These are phyloP conservation scores for Mesocentrotus franciscanus DNA, from an alignment of 53 echinoderm and acorn worm species.

Conservation along the genomic window DNA sequence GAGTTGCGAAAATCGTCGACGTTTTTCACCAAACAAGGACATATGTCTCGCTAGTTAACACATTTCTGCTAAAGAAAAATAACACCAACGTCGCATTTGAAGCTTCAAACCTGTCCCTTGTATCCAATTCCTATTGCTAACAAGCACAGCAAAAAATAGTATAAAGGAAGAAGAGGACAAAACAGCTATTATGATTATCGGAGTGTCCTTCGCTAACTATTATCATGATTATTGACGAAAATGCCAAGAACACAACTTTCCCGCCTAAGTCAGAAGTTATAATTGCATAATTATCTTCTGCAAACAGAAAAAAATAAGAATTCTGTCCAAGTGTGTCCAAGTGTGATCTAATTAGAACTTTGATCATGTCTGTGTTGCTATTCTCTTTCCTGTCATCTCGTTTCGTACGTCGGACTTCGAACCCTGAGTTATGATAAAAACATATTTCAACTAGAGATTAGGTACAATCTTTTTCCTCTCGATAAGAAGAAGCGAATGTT, in stretches of 20 bases:
- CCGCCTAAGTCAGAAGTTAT: conserved; percentile 26
- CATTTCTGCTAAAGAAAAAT: conserved; percentile 56
- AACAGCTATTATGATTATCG: neutral
- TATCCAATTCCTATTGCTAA: conserved; percentile 5
- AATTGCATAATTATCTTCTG: conserved; percentile 25
- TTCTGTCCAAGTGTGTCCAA: conserved; percentile 19
- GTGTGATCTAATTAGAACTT: conserved; percentile 69
- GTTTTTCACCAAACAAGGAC: conserved; percentile 66
- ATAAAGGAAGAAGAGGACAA: neutral
- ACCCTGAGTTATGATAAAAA: conserved; percentile 50
- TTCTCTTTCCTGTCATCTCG: neutral
- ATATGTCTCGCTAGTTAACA: conserved; percentile 70
- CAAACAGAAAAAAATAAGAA: neutral
- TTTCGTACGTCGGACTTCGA: conserved; percentile 26
- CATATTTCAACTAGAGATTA: conserved; percentile 44
- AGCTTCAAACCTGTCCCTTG: neutral
- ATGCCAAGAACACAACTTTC: conserved; percentile 38
- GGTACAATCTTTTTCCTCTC: neutral
- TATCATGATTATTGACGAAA: neutral
- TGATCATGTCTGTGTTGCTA: conserved; percentile 54
- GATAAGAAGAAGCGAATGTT: conserved; percentile 38
- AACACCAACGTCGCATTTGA: conserved; percentile 56
- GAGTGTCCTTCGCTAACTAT: neutral
- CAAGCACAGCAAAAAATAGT: neutral
- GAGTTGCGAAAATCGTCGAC: conserved; percentile 69